Evolutionary conservation across 2,888 invertebrate species (phyloP), one percentile per base, ranked within the genome.

Genomic region (Pristionchus exspectatus): DNA sequence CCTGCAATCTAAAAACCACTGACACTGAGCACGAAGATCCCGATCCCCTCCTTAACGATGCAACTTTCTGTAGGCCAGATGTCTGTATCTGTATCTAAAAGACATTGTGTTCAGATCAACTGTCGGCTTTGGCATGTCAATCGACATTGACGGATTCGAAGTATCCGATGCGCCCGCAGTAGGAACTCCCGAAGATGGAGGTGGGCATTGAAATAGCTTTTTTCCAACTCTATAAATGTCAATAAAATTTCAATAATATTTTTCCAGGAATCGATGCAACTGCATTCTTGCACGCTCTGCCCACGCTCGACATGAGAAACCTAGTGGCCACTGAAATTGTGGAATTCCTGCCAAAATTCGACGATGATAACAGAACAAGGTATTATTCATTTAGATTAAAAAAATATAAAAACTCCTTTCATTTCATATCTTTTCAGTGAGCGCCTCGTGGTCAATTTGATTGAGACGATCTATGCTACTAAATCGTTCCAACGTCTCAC

Each of bases 111-210:
- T 86, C 83, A 91, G 92, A 89, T 91, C 92, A 74, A 93, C 94
- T 30, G 89, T 91, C 44, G 94, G 93, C 72, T 94, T 92, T 90
- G 93, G 93, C 21, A 90, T 94, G 88, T 92, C 92, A 16, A 93
- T 94, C 91, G 94, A 94, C 90, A 91, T 94, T n/a, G 94, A 94
- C 90, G 94, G 93, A 0, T 94, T 94, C 88, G 93, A 93, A 81
- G 92, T 93, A 0, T 90, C 90, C 1, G 93, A 91, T 87, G 94
- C 93, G 2, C 94, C 94, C 21, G 94, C 94, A 21, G 93, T 94
- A 5, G 94, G 94, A 66, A 93, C 93, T 21, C 93, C 94, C 14
- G 93, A 90, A 27, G 92, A 89, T 21, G 90, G 90, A 89, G 89
- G 74, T 89, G 10, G 12, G 81, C 21, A 69, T 50, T 21, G 69